Evolutionary conservation across 2,888 invertebrate species (phyloP).

Genomic region (Cybosia mesomella): DNA sequence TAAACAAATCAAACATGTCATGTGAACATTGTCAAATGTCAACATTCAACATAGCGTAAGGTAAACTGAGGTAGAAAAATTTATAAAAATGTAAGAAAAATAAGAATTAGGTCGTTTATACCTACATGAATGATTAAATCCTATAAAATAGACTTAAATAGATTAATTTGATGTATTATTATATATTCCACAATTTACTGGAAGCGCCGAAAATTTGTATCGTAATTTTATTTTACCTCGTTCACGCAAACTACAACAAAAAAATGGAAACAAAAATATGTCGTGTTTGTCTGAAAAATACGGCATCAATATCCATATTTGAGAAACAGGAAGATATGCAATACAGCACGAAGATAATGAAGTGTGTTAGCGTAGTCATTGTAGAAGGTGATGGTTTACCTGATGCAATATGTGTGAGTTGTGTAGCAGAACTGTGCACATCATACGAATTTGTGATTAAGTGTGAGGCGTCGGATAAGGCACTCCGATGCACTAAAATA

Average conservation of each 20-base stretch:
- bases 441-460: conserved; percentile 72
- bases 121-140: too few relatives aligned
- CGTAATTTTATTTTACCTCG: not conserved
- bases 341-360: conserved; percentile 71
- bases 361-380: conserved; percentile 68
- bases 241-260: not conserved
- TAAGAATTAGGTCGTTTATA: too few relatives aligned
- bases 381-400: conserved; percentile 74
- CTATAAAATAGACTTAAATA: not conserved
- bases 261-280: conserved; percentile 63
- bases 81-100: too few relatives aligned
- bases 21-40: too few relatives aligned
- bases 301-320: conserved; percentile 70
- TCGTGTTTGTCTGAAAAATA: conserved; percentile 73
- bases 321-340: conserved; percentile 65
- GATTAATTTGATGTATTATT: not conserved
- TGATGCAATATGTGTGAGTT: conserved; percentile 68
- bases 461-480: conserved; percentile 73
- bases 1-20: too few relatives aligned
- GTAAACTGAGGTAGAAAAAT: too few relatives aligned
- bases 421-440: conserved; percentile 66
- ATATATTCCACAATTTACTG: not conserved
- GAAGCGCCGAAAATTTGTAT: too few relatives aligned
- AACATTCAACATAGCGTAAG: too few relatives aligned
- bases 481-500: conserved; percentile 62